phyloP scores from a whole-genome alignment of 1,140 invertebrate genomes.

The Vanessa tameamea region DNA sequence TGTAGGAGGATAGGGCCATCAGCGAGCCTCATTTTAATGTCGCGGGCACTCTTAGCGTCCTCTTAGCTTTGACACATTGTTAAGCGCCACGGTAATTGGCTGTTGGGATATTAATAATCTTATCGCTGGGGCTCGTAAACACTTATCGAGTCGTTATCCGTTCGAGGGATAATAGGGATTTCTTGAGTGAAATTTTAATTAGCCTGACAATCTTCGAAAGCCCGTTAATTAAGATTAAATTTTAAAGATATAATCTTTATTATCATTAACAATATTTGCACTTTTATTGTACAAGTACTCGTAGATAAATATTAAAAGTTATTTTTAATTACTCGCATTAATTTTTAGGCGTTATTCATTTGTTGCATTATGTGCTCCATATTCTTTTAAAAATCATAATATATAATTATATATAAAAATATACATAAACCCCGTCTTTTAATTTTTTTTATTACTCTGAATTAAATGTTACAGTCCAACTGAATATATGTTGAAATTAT shows the following conservation, averaged over 20 bases:
- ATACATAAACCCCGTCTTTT: neutral
- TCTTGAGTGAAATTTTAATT: conserved; percentile 22
- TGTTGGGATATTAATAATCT: conserved; percentile 36
- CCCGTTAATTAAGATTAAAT: neutral
- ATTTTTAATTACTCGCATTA: no score
- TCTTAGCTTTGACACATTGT: conserved; percentile 39
- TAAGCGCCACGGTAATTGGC: conserved; percentile 33
- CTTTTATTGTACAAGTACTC: no score
- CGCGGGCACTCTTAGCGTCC: conserved; percentile 45
- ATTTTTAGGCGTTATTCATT: no score
- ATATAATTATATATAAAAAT: neutral
- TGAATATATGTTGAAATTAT: conserved; percentile 7
- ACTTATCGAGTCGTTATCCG: conserved; percentile 23
- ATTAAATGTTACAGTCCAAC: neutral
- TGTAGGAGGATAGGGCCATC: conserved; percentile 62
- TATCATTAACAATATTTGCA: neutral
- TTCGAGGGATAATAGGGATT: conserved; percentile 27
- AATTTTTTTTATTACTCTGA: neutral
- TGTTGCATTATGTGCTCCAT: no score
- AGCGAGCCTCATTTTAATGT: conserved; percentile 57
- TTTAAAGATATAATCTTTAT: neutral
- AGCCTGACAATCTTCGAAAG: neutral
- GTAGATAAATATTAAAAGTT: no score
- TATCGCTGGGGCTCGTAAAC: conserved; percentile 23
- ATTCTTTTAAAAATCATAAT: no score